Percentiles rank a stretch among this genome's conserved stretches.
phyloP scores from a whole-genome alignment of 1,140 invertebrate genomes.

The Telenomus remus region DNA sequence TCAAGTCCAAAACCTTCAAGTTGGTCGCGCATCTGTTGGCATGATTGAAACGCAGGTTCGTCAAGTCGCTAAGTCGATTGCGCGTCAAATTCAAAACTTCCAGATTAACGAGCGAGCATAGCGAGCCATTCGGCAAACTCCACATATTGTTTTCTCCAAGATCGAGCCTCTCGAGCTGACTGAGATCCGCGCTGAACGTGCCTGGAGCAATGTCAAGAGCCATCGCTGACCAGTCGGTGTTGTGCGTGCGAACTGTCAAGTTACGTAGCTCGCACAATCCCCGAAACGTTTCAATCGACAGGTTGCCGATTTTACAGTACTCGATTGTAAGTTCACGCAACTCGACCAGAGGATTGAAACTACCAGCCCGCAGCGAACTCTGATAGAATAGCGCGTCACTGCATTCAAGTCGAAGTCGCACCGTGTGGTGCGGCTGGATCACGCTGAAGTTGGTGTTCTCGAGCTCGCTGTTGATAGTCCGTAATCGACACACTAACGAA shows the following conservation, averaged over 20 bases:
- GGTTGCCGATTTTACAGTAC: conserved; percentile 91
- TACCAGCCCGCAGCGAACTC: conserved; percentile 88
- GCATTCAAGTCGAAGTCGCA: conserved; percentile 87
- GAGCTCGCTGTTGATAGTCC: conserved; percentile 91
- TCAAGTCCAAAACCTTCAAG: conserved; percentile 85
- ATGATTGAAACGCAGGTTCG: conserved; percentile 83
- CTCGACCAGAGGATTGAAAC: conserved; percentile 88
- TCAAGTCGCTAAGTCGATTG: conserved; percentile 87
- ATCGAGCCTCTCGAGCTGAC: conserved; percentile 86
- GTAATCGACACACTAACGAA: conserved; percentile 85
- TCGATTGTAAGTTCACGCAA: conserved; percentile 89
- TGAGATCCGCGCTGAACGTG: conserved; percentile 84
- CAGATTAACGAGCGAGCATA: conserved; percentile 86
- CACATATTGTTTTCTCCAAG: conserved; percentile 92
- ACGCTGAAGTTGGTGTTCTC: conserved; percentile 93
- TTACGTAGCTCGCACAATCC: conserved; percentile 88
- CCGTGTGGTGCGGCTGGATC: conserved; percentile 90
- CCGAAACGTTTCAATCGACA: conserved; percentile 88
- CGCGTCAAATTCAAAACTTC: conserved; percentile 87
- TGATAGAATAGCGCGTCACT: conserved; percentile 90
- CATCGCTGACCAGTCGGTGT: conserved; percentile 91
- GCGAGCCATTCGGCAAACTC: conserved; percentile 86
- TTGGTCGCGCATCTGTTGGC: conserved; percentile 82
- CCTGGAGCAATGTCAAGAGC: conserved; percentile 85
- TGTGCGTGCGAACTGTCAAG: conserved; percentile 90